A percentile compares a stretch with the other conserved stretches of the same genome.
phyloP scores from a whole-genome alignment of 2,113 vertebrate genomes.

The Dipodomys stephensi region DNA sequence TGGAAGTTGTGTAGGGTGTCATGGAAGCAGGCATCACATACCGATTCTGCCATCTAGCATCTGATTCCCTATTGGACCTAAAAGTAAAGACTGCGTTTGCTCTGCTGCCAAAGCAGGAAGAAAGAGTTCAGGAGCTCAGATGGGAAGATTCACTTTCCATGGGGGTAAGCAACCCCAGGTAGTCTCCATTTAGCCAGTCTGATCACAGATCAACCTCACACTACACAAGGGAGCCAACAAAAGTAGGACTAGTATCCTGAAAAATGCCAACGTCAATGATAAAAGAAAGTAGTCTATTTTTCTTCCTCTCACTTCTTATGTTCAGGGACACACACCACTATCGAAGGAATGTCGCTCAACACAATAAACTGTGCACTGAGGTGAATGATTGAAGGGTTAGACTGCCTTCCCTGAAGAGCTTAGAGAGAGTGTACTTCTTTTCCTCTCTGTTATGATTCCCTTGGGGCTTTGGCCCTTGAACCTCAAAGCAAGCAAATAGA shows the following conservation, averaged over 20 bases:
- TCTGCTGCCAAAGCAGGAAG: neutral
- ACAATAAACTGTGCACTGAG: neutral
- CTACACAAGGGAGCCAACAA: neutral
- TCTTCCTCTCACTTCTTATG: neutral
- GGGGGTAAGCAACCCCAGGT: neutral
- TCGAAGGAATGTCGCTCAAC: neutral
- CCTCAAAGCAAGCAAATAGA: constrained; percentile 18
- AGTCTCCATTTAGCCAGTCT: neutral
- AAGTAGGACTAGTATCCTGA: neutral
- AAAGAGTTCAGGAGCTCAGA: neutral
- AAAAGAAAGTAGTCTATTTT: neutral
- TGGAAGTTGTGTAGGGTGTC: neutral
- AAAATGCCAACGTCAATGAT: neutral
- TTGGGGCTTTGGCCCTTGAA: constrained; percentile 38
- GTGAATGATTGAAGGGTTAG: neutral
- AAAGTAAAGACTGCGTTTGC: neutral
- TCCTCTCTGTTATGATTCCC: constrained; percentile 26
- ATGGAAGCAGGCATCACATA: neutral
- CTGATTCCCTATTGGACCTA: neutral
- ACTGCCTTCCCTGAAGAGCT: neutral
- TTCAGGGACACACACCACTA: neutral
- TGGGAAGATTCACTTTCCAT: neutral
- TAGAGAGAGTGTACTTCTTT: neutral
- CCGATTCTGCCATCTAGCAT: neutral
- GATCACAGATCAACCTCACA: neutral